These are phyloP conservation scores for Eupsilia transversa DNA, from an alignment of 2,888 invertebrate genomes.

Conservation along the genomic window DNA sequence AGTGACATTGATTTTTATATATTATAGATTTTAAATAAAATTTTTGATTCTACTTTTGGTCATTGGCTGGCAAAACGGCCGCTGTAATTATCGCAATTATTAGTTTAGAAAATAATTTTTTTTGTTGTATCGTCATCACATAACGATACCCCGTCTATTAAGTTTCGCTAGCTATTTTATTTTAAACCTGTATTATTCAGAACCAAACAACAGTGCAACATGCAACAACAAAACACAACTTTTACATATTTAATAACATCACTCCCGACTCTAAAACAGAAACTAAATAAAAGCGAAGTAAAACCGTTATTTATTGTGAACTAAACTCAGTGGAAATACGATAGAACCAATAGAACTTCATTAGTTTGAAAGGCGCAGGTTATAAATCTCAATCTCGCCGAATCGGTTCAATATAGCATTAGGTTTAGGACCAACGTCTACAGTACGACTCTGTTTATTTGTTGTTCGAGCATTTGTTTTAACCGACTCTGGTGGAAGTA, in stretches of 20 bases:
- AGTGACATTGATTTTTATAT: too few species aligned
- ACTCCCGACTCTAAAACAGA: conserved; percentile 56
- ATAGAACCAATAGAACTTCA: conserved; percentile 79
- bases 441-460: conserved; percentile 59
- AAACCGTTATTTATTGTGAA: conserved; percentile 77
- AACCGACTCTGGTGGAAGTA: background rate
- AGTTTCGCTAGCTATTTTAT: too few species aligned
- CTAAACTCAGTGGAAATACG: conserved; percentile 73
- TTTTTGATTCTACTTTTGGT: too few species aligned
- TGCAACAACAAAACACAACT: conserved; percentile 12
- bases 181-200: too few species aligned
- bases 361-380: conserved; percentile 75
- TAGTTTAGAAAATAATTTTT: too few species aligned
- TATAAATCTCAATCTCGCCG: conserved; percentile 77
- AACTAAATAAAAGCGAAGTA: conserved; percentile 67
- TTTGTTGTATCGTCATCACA: too few species aligned
- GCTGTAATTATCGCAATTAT: too few species aligned
- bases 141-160: too few species aligned
- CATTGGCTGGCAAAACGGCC: too few species aligned
- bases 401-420: conserved; percentile 77
- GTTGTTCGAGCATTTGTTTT: conserved; percentile 52
- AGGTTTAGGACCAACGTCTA: conserved; percentile 67
- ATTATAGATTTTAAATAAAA: too few species aligned
- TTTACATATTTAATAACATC: conserved; percentile 46
- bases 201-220: background rate